These are phyloP conservation scores for Chaunax sp. DNA, from an alignment of 2,797 vertebrate genomes.

Conservation along the genomic window DNA sequence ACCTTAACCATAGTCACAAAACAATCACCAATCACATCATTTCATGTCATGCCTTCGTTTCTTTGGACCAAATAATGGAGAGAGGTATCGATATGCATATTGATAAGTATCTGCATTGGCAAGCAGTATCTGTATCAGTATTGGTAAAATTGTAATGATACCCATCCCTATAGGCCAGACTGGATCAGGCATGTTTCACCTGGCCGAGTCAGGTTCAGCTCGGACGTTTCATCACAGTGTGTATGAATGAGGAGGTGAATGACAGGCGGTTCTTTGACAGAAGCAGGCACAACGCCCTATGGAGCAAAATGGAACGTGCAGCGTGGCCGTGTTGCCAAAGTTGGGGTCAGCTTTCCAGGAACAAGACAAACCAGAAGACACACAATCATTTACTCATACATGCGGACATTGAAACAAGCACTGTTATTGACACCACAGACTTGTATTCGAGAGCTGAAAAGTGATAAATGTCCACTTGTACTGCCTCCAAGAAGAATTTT, in stretches of 20 bases:
- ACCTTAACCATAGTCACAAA: too few relatives aligned
- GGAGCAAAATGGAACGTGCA: constrained; percentile 55
- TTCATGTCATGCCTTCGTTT: too few relatives aligned
- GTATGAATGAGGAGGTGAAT: constrained; percentile 50
- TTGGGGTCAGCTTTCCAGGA: constrained; percentile 57
- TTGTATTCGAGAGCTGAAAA: not conserved
- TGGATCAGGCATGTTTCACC: constrained; percentile 41
- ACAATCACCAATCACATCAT: too few relatives aligned
- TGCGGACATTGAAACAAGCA: not conserved
- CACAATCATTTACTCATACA: constrained; percentile 28
- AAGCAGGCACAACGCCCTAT: constrained; percentile 42
- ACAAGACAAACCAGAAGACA: constrained; percentile 48
- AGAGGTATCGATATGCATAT: too few relatives aligned
- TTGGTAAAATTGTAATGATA: too few relatives aligned
- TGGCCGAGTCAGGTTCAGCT: constrained; percentile 48
- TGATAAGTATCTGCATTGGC: too few relatives aligned
- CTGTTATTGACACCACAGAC: constrained; percentile 7
- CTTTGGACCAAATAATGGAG: too few relatives aligned
- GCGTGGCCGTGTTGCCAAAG: constrained; percentile 49
- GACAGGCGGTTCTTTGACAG: constrained; percentile 62
- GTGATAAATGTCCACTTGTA: not conserved
- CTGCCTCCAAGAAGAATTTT: constrained; percentile 10
- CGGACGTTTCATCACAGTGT: not conserved
- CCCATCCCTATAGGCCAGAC: not conserved
- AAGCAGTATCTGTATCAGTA: too few relatives aligned